phyloP scores from a whole-genome alignment of 2,797 vertebrate genomes.

The Lepidocolaptes lacrymiger region DNA sequence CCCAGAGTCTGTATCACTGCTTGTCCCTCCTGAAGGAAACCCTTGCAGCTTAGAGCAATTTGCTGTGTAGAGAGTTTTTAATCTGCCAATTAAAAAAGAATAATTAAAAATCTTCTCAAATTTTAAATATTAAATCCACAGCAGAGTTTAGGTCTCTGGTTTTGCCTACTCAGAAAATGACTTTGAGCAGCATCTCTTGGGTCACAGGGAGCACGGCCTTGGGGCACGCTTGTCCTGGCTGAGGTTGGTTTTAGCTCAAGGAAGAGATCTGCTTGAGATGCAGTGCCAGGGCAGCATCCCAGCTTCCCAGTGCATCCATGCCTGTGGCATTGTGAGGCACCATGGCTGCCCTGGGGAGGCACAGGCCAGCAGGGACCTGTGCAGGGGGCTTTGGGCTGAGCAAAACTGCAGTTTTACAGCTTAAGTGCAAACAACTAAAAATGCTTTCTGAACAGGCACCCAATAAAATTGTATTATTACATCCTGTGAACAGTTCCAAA shows the following conservation, averaged over 20 bases:
- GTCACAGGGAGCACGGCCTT: rapidly evolving
- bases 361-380: not conserved
- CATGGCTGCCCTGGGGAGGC: rapidly evolving
- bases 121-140: not conserved
- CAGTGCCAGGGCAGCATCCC: not conserved
- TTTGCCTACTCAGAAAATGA: not conserved
- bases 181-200: not conserved
- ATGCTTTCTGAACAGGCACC: not conserved
- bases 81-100: not conserved
- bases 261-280: not conserved
- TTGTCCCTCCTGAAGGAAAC: not conserved
- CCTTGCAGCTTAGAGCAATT: not conserved
- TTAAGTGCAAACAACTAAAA: conserved; percentile 51
- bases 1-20: not conserved
- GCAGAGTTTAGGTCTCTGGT: not conserved
- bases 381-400: not conserved
- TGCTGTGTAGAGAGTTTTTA: not conserved
- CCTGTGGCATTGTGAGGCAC: not conserved
- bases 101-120: not conserved
- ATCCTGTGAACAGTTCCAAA: conserved; percentile 61
- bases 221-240: not conserved
- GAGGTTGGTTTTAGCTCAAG: not conserved
- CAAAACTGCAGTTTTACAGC: not conserved
- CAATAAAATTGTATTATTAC: conserved; percentile 62
- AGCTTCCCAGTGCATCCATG: not conserved